Base-by-base conservation (phyloP, 2,113 vertebrate genomes). In the Atrichornis clamosus region DNA sequence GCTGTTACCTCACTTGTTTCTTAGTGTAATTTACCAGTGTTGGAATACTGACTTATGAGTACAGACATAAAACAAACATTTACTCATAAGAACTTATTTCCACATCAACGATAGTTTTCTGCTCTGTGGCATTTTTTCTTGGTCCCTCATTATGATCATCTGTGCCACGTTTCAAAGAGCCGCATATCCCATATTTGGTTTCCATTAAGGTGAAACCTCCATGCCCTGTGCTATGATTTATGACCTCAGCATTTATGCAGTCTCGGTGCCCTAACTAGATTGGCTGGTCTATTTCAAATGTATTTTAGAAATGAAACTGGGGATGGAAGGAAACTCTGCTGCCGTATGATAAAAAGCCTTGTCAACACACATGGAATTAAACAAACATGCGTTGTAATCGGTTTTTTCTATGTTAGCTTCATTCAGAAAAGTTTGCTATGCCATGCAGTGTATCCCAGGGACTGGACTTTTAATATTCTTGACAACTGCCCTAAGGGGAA, bases 61-160 rank as follows among this genome's bases (percentile, higher is more conserved):
- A 90, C 76, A 67, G 87, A 89, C 67, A 92, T 97, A 93, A 97
- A 96, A 33, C 91, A 98, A 98, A 97, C 91, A 96, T 95, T 97
- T 97, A 93, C 82, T 91, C 73, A 17, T 89, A 97, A 96, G 86
- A 96, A 96, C 94, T 97, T 96, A 97, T 97, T 98, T 97, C 93
- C 95, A 97, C 93, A 96, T 97, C 95, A 91, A 17, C 0, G 23
- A 73, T 83, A 77, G 85, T 95, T 97, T 97, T 97, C 83, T 95
- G 44, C 53, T 95, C 67, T 73, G 69, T 42, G 63, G 37, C 67
- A 32, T 86, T 97, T 94, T 83, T 87, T 33, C 50, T 59, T 81
- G 26, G 70, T 73, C 64, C n/a, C 81, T 92, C n/a, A 2, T 93
- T 95, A 65, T 68, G 96, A 95, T 97, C 93, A 93, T 96, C 92